Evolutionary conservation across 2,113 vertebrate species (phyloP).

Genomic region (Phalacrocorax aristotelis): DNA sequence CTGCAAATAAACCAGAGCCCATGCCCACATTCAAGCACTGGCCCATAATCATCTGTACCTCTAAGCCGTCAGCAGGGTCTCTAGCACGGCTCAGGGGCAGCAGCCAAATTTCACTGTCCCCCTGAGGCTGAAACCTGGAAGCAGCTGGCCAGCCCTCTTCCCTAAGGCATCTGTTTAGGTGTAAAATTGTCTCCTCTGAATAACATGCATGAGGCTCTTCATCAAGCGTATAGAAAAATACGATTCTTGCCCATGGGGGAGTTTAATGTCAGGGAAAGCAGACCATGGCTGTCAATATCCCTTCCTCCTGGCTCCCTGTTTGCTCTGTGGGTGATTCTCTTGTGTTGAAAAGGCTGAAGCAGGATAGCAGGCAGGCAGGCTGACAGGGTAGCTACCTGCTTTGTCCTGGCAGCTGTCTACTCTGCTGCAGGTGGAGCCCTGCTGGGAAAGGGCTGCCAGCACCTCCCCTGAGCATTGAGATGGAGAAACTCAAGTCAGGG

Average conservation of each 20-base stretch:
- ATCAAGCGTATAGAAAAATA: background rate
- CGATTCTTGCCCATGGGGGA: background rate
- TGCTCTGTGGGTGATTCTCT: background rate
- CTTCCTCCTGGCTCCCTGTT: background rate
- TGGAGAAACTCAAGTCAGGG: background rate
- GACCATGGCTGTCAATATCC: background rate
- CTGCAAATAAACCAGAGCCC: background rate
- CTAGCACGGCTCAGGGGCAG: background rate
- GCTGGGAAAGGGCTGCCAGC: background rate
- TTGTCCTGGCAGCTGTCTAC: background rate
- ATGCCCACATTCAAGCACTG: background rate
- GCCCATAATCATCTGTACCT: fast-evolving
- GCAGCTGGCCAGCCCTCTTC: background rate
- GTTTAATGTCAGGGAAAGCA: background rate
- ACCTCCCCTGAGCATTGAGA: background rate
- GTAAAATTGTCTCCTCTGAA: background rate
- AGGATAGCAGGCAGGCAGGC: background rate
- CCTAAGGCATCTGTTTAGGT: background rate
- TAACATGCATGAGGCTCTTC: background rate
- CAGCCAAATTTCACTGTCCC: background rate
- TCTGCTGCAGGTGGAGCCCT: background rate
- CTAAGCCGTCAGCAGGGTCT: background rate
- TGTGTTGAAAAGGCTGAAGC: background rate
- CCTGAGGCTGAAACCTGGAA: background rate
- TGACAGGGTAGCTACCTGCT: background rate